These are phyloP conservation scores for Pterostichus niger DNA, from an alignment of 2,888 invertebrate species.

Conservation along the genomic window DNA sequence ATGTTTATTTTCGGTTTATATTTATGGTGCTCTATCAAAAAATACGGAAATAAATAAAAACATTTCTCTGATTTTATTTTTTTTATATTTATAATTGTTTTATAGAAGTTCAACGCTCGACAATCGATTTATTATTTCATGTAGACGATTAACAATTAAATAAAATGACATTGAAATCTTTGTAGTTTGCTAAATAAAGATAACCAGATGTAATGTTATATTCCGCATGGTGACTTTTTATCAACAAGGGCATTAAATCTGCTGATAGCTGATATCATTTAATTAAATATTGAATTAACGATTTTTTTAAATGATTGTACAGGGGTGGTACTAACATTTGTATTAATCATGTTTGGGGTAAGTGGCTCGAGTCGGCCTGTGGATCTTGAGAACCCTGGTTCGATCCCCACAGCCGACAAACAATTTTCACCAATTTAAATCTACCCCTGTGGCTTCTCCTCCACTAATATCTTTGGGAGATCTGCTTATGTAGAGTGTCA, in stretches of 20 bases:
- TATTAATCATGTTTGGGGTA: too few species aligned
- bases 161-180: not conserved
- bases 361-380: too few species aligned
- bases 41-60: constrained; percentile 13
- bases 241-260: not conserved
- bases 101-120: constrained; percentile 23
- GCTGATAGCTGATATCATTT: not conserved
- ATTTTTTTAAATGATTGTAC: too few species aligned
- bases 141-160: not conserved
- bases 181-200: not conserved
- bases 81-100: not conserved
- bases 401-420: too few species aligned
- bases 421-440: too few species aligned
- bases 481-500: too few species aligned
- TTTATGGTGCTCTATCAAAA: not conserved
- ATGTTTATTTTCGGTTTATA: not conserved
- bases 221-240: not conserved
- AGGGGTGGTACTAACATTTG: too few species aligned
- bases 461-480: too few species aligned
- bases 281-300: not conserved
- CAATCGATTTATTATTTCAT: constrained; percentile 8
- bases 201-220: not conserved
- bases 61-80: not conserved
- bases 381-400: too few species aligned
- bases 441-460: too few species aligned